Conservation (phyloP, 2,888 invertebrate genomes). For the Monoplex corrugatus region DNA sequence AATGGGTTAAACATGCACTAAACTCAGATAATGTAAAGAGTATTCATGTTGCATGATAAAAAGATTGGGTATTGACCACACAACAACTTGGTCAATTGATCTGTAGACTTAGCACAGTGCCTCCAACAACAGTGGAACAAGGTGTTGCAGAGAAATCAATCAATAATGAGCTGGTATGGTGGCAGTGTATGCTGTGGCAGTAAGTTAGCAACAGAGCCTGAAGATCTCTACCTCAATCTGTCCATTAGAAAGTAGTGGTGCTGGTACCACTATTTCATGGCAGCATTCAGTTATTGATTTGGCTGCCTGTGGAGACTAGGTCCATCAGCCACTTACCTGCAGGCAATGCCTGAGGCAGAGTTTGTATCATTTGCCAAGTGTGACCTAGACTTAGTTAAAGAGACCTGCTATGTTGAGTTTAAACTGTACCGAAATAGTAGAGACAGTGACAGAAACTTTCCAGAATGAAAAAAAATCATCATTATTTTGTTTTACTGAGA, state of each 20-base stretch:
- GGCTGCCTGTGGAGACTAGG: background rate
- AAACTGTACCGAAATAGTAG: no score
- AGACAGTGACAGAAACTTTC: no score
- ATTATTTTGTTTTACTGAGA: no score
- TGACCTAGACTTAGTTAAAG: background rate
- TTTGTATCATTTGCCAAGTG: background rate
- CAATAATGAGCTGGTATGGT: background rate
- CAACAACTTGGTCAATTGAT: background rate
- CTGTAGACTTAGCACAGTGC: background rate
- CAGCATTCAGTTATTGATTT: slow-evolving; percentile 13
- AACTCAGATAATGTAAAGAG: no score
- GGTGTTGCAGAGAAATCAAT: background rate
- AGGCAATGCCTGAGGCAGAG: background rate
- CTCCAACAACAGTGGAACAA: background rate
- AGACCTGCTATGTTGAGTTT: no score
- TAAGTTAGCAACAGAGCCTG: background rate
- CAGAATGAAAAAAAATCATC: no score
- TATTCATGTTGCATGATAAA: no score
- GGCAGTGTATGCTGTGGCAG: background rate
- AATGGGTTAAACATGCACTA: no score
- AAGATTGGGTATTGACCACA: background rate
- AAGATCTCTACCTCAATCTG: background rate
- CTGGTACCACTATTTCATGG: background rate
- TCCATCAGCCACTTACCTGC: background rate
- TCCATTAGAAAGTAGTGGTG: background rate